Conservation (phyloP, 2,113 vertebrate species). For the Leucosticte australis region DNA sequence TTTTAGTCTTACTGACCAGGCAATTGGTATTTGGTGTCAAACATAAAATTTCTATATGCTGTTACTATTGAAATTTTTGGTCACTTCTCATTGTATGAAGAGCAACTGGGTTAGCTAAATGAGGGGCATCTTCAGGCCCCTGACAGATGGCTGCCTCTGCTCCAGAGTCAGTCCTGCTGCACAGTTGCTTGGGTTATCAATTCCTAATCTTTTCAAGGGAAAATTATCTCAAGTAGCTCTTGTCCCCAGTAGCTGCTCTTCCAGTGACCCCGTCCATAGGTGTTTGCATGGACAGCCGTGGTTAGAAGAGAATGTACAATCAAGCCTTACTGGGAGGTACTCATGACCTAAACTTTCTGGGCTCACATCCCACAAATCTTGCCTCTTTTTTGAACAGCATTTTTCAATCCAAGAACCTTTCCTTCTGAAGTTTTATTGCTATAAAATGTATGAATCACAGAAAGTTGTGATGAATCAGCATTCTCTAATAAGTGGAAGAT, state of each 20-base stretch:
- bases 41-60: background rate
- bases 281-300: background rate
- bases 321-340: background rate
- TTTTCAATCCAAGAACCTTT: background rate
- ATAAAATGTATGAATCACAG: background rate
- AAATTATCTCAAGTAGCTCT: background rate
- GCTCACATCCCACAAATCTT: background rate
- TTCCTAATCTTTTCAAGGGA: background rate
- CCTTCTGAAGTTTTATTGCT: background rate
- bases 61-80: background rate
- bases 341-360: background rate
- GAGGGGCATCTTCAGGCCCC: background rate
- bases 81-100: background rate
- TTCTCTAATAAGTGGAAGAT: background rate
- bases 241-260: background rate
- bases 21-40: background rate
- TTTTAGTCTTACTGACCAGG: background rate
- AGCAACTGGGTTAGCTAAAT: background rate
- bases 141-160: background rate
- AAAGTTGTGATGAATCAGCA: background rate
- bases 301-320: background rate
- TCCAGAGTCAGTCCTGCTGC: background rate
- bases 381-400: background rate
- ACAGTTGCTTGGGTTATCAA: background rate
- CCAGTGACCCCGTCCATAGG: background rate